Base-by-base conservation (phyloP, 2,797 vertebrate species). In the Octomys mimax region DNA sequence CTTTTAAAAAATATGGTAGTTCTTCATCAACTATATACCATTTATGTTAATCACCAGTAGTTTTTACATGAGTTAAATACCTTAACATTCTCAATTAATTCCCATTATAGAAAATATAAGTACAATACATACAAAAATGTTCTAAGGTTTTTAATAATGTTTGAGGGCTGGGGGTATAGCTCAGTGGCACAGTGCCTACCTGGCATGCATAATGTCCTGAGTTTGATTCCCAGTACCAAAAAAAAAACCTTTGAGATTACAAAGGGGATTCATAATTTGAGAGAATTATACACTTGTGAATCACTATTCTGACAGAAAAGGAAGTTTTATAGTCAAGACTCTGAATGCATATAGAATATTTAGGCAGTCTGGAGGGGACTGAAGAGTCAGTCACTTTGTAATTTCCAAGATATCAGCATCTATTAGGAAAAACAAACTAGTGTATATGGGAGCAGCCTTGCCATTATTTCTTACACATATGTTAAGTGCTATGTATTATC, bases 381-480 rank as follows among this genome's bases (percentile, higher is more conserved):
- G 3, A 68, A 42, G 13, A 21, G 10, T 70, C 42, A 46, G 33
- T 66, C 16, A 77, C 39, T 92, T 59, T 79, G 42, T 64, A 85
- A 70, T 71, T 80, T 96, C 57, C 7, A 87, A 36, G 28, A 2
- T 89, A 64, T 49, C 9, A 77, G 61, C 39, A 70, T 70, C 54
- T 57, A 28, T 57, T 89, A 79, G 31, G 31, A 59, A 49, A 85
- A 88, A 75, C 52, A 64, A 77, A 64, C 0, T 80, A 2, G 5
- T n/a, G 3, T 82, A 39, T 31, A 5, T 68, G 52, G 24, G 6
- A 12, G 13, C 87, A 46, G 61, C 70, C 6, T 80, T 84, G 70
- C 54, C 90, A 71, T 42, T 26, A 93, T 87, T 95, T 93, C 79
- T 46, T 80, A 92, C 91, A 77, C 77, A 96, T 85, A 95, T 49